Base-by-base conservation (phyloP, 35 echinoderm and acorn worm genomes). In the Heliocidaris erythrogramma region DNA sequence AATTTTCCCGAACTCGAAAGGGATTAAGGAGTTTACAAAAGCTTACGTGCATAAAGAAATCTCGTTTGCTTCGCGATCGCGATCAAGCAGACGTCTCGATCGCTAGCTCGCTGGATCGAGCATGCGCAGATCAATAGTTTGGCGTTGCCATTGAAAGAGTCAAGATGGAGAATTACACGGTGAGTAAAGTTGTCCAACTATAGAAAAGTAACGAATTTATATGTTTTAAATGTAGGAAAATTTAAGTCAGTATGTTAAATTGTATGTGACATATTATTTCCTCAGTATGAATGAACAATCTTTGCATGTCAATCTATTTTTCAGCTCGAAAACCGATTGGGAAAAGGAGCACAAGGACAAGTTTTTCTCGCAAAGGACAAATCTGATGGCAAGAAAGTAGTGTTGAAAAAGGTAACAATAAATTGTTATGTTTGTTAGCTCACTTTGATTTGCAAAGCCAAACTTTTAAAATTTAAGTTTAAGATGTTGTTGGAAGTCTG, bases 341-440 rank as follows among this genome's bases (percentile, higher is more conserved):
- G 98, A 50, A 99, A 99, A 96, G 98, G 98, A 85, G 98, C 98
- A 10, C 98, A 99, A 95, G 98, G 98, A 52, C 96, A 97, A 17
- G 98, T 99, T 49, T 99, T 99, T 93, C 93, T 97, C 4, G 98
- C 97, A 16, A 93, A 95, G 49, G 95, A 96, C 47, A 95, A 96
- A 47, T 49, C 48, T 27, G 96, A 95, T 59, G 48, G 88, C 47
- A 49, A 88, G 31, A 86, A 86, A 84, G 96, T 96, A 93, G 98
- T 97, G 18, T 71, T 99, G 90, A 99, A 99, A 94, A 99, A 99
- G 96, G 98, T 99, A 95, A 96, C 85, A 69, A 69, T 53, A 53
- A 53, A 53, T 2, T 53, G 50, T 7, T 53, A 53, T 53, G 50
- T 53, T 56, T 56, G 35, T 42, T 42, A 42, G 35, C 35, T 42